Percentiles rank a stretch among this genome's conserved stretches.
Conservation (phyloP, 2,888 invertebrate species). For the Heliconius ismenius region DNA sequence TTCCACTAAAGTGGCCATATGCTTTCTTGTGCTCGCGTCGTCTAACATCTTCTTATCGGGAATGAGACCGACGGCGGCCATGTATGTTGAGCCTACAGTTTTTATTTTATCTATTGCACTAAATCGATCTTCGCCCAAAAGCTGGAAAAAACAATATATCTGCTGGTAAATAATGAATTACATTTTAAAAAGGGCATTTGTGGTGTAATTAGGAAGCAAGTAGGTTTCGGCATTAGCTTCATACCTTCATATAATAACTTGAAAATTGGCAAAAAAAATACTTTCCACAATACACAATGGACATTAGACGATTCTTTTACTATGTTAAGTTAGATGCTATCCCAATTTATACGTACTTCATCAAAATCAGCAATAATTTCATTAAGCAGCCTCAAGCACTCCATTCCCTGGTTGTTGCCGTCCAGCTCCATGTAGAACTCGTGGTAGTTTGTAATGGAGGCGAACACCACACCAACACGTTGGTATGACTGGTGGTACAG, state of each 20-base stretch:
- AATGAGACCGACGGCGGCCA: slow-evolving; percentile 95
- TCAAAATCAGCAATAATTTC: slow-evolving; percentile 97
- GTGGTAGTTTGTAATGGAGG: slow-evolving; percentile 95
- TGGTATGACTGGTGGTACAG: slow-evolving; percentile 96
- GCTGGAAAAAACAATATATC: slow-evolving; percentile 67
- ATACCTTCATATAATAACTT: no score
- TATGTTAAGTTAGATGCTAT: neutral
- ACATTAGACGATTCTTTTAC: neutral
- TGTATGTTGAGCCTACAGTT: slow-evolving; percentile 95
- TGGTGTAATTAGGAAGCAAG: neutral
- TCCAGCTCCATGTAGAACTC: slow-evolving; percentile 96
- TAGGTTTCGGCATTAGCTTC: no score
- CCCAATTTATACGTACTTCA: slow-evolving; percentile 80
- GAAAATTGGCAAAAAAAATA: no score
- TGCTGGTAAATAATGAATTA: neutral
- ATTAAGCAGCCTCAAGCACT: slow-evolving; percentile 92
- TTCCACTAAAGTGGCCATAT: slow-evolving; percentile 90
- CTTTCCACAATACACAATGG: no score
- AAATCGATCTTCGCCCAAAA: slow-evolving; percentile 92
- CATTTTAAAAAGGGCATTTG: neutral
- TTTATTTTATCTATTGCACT: slow-evolving; percentile 95
- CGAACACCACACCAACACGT: slow-evolving; percentile 94
- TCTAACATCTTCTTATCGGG: slow-evolving; percentile 89
- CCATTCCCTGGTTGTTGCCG: slow-evolving; percentile 95
- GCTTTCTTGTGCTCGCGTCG: slow-evolving; percentile 77